Base-by-base conservation (phyloP, 2,113 vertebrate species). In the Campylorhamphus procurvoides region DNA sequence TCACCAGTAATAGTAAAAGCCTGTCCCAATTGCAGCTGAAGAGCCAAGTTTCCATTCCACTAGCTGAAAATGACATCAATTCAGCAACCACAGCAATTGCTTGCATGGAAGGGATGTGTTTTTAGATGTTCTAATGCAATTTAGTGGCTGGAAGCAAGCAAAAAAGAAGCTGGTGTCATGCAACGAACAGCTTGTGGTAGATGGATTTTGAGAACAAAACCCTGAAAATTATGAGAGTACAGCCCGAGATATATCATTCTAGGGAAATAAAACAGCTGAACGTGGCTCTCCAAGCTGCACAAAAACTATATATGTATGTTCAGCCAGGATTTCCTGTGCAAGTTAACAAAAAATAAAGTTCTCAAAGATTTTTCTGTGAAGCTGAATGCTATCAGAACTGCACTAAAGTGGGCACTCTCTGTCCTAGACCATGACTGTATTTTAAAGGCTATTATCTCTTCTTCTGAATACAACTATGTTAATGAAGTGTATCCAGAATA, bases 221-320 rank as follows among this genome's bases (percentile, higher is more conserved):
- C 2, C 2, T 29, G 11, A 74, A 44, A 72, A 64, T n/a, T 35
- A 16, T 14, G 18, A 59, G 13, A 63, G 62, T 37, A 71, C 23
- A 47, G 39, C 4, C 59, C 25, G 20, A 35, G n/a, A 46, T 19
- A 44, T 27, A 56, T 18, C 24, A 58, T 33, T 81, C 19, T 37
- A 53, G 9, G 18, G n/a, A 72, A 87, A 59, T 39, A 39, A 0
- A 52, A 77, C 12, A 13, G 14, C 42, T 86, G 47, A 56, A 77
- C 2, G 10, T 35, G 27, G 59, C 7, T 25, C 31, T 72, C n/a
- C 68, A 17, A 60, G 49, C 17, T 67, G 27, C 55, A 68, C 12
- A 14, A 81, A 67, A 47, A 3, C 12, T 6, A 15, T 0, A 3
- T 23, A n/a, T 1, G 4, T 18, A 47, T 2, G 10, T 62, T 66